These are phyloP conservation scores for Sander vitreus DNA, from an alignment of 2,113 vertebrate genomes.

Conservation along the genomic window DNA sequence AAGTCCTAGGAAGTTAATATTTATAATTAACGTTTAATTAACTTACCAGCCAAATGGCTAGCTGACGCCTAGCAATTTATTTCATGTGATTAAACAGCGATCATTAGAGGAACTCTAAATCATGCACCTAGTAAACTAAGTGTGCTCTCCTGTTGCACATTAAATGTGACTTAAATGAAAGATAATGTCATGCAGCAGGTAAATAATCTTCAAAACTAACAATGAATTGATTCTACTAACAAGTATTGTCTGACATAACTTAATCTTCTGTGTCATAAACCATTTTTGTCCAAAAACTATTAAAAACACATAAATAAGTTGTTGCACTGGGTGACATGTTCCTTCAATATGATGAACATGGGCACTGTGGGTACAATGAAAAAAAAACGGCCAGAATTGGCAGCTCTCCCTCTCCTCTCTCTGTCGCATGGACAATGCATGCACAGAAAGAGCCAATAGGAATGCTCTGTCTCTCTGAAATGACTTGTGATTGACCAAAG, in stretches of 20 bases:
- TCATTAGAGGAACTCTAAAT: constrained; percentile 8
- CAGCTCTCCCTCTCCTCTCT: too few relatives aligned
- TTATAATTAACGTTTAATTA: constrained; percentile 38
- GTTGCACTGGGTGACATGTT: background rate
- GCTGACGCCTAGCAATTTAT: constrained; percentile 8
- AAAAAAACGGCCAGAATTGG: too few relatives aligned
- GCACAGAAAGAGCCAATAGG: too few relatives aligned
- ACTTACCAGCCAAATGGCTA: constrained; percentile 4
- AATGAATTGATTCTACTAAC: background rate
- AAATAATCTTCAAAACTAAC: background rate
- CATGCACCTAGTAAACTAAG: background rate
- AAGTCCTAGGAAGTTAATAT: constrained; percentile 4
- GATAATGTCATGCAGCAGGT: background rate
- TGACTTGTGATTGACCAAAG: too few relatives aligned
- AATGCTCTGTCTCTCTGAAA: too few relatives aligned
- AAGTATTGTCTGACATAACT: background rate
- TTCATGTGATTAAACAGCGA: constrained; percentile 11
- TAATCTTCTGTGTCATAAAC: background rate
- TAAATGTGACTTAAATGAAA: background rate
- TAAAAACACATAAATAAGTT: background rate
- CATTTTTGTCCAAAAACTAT: background rate
- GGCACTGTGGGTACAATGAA: too few relatives aligned
- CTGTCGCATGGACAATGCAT: too few relatives aligned
- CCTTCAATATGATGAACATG: background rate
- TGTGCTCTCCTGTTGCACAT: background rate